Conservation (phyloP, 2,113 vertebrate genomes). For the Anhinga rufa region DNA sequence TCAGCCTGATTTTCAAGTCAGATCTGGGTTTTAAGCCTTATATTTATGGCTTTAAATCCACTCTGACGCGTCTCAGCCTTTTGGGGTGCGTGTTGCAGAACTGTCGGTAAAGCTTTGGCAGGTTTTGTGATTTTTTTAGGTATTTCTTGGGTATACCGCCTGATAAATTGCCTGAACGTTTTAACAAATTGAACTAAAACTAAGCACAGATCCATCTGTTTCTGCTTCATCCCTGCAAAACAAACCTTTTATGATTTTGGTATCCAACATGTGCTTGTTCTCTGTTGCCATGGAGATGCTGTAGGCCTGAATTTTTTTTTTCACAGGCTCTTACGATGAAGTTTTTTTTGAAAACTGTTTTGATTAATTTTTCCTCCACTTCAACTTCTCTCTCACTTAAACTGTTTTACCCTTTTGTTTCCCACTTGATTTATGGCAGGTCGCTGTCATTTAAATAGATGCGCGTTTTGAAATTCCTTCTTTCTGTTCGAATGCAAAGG, state of each 20-base stretch:
- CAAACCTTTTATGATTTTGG: slow-evolving; percentile 74
- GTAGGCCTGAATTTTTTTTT: slow-evolving; percentile 67
- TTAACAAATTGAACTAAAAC: slow-evolving; percentile 31
- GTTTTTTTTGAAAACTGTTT: slow-evolving; percentile 78
- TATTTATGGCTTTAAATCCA: background rate
- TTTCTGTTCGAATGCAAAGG: slow-evolving; percentile 72
- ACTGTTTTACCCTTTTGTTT: slow-evolving; percentile 76
- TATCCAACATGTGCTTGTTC: slow-evolving; percentile 68
- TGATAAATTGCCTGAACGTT: background rate
- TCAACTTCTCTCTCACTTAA: slow-evolving; percentile 72
- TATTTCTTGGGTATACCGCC: background rate
- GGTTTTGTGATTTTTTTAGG: background rate
- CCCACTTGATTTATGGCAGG: slow-evolving; percentile 79
- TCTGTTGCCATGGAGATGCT: slow-evolving; percentile 76
- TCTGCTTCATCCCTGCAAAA: slow-evolving; percentile 62
- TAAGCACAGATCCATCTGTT: slow-evolving; percentile 27
- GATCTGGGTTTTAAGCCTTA: background rate
- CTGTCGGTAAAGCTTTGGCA: background rate
- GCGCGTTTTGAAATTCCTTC: slow-evolving; percentile 74
- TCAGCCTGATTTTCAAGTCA: background rate
- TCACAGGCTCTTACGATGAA: slow-evolving; percentile 72
- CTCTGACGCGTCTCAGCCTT: background rate
- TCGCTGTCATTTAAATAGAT: slow-evolving; percentile 79
- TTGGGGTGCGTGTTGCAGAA: background rate
- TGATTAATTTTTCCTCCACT: slow-evolving; percentile 74